Percentiles rank a stretch among this genome's conserved stretches.
Conservation (phyloP, 1,140 invertebrate genomes). For the Paraescarpia echinospica region DNA sequence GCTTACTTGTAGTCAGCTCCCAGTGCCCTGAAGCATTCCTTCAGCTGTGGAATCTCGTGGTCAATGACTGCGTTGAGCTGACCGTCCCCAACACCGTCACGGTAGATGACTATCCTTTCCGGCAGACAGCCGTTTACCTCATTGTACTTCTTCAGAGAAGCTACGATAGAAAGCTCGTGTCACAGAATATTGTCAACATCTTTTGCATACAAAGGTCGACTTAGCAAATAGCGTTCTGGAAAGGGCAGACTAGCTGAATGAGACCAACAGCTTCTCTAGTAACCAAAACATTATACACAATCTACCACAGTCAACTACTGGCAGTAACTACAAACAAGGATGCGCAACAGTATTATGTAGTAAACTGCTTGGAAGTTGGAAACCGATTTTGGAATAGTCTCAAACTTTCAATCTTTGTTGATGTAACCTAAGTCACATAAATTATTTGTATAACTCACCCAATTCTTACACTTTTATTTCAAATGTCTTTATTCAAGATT, state of each 20-base stretch:
- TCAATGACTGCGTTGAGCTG: slow-evolving; percentile 71
- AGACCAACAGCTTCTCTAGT: too few relatives aligned
- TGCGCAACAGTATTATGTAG: too few relatives aligned
- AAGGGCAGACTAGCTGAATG: too few relatives aligned
- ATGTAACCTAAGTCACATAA: neutral
- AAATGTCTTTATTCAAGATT: neutral
- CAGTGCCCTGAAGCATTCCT: neutral
- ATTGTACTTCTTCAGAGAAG: slow-evolving; percentile 25
- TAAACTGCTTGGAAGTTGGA: neutral
- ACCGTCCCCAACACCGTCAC: slow-evolving; percentile 91
- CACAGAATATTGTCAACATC: too few relatives aligned
- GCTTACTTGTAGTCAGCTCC: slow-evolving; percentile 15
- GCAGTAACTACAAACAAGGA: too few relatives aligned
- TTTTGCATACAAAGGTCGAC: too few relatives aligned
- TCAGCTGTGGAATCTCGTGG: slow-evolving; percentile 67
- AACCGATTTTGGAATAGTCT: neutral
- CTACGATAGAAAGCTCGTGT: neutral
- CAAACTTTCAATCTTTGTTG: neutral
- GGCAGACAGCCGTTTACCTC: slow-evolving; percentile 59
- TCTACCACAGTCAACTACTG: too few relatives aligned
- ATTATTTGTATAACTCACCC: neutral
- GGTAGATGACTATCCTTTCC: slow-evolving; percentile 81
- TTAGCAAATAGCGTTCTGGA: too few relatives aligned
- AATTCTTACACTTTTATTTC: too few relatives aligned
- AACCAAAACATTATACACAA: too few relatives aligned